Evolutionary conservation across 2,797 vertebrate genomes (phyloP), one percentile per base, ranked within the genome.

Genomic region (Phoebastria nigripes): DNA sequence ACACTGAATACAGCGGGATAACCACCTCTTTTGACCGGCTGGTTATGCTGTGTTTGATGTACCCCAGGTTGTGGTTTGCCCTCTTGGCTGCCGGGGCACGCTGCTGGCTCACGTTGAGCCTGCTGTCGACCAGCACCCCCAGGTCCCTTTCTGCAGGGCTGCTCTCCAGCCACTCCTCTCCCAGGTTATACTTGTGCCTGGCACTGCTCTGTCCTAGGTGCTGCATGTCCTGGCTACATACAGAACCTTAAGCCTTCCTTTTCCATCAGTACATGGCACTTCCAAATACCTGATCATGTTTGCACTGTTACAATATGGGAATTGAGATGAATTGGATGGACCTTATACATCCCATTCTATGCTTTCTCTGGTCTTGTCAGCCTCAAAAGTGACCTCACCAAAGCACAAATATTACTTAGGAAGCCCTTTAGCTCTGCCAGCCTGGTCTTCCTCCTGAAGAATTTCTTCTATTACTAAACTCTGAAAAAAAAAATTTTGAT

Each of bases 401-500:
- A 83, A 72, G 10, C 12, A 35, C 25, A 81, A 63, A 19, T 66
- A 61, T 58, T 76, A 65, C 21, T 61, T n/a, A 47, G 63, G 21
- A 39, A 90, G 10, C 3, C 20, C 66, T 37, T 77, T 44, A 56
- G 1, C 11, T 95, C 20, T 72, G 6, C 16, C 15, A 87, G 20
- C 8, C 18, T 72, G 24, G 4, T 46, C 25, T 49, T 63, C 17
- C 12, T 74, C 15, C 18, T 54, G 26, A 56, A 72, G n/a, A 72
- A 59, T 56, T 80, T 44, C 11, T 44, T 19, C 8, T 54, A 5
- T 28, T 76, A 33, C 11, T 80, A 33, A 41, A 71, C 4, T 28
- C 16, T 41, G 33, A 10, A 18, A n/a, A n/a, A 52, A 39, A 42
- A 62, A 2, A 0, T 37, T 6, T 47, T 46, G 2, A 33, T 24